Conservation (phyloP, 2,797 vertebrate species). For the Kryptopterus vitreolus region DNA sequence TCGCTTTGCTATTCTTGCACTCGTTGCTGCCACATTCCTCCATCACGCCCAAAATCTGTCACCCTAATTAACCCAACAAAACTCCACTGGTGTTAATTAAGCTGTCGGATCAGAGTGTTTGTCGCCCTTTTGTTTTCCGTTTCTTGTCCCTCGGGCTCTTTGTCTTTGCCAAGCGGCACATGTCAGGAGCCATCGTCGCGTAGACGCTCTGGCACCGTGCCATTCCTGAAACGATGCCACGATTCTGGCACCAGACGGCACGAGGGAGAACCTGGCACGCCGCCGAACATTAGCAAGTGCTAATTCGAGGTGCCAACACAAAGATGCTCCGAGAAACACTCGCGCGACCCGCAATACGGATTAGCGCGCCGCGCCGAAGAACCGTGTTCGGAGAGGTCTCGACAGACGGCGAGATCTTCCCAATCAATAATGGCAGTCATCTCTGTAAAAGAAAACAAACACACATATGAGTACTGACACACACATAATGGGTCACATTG, state of each 20-base stretch:
- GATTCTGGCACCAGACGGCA: constrained; percentile 50
- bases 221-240: constrained; percentile 55
- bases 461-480: neutral
- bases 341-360: constrained; percentile 4
- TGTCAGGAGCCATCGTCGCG: constrained; percentile 50
- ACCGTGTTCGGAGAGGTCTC: neutral
- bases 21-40: constrained; percentile 51
- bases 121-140: constrained; percentile 56
- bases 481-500: neutral
- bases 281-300: constrained; percentile 50
- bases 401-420: neutral
- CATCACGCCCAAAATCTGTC: constrained; percentile 56
- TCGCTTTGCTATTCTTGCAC: constrained; percentile 48
- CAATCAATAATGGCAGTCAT: neutral
- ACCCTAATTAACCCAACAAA: constrained; percentile 61
- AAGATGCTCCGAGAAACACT: constrained; percentile 32
- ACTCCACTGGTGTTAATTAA: constrained; percentile 59
- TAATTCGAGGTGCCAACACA: constrained; percentile 45
- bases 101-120: constrained; percentile 58
- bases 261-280: constrained; percentile 47
- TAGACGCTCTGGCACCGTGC: constrained; percentile 55
- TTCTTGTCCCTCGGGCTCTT: constrained; percentile 58
- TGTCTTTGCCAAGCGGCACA: constrained; percentile 58
- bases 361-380: neutral
- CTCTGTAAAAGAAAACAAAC: neutral